Evolutionary conservation across 2,888 invertebrate genomes (phyloP), one percentile per base, ranked within the genome.

Genomic region (Agrochola lychnidis): DNA sequence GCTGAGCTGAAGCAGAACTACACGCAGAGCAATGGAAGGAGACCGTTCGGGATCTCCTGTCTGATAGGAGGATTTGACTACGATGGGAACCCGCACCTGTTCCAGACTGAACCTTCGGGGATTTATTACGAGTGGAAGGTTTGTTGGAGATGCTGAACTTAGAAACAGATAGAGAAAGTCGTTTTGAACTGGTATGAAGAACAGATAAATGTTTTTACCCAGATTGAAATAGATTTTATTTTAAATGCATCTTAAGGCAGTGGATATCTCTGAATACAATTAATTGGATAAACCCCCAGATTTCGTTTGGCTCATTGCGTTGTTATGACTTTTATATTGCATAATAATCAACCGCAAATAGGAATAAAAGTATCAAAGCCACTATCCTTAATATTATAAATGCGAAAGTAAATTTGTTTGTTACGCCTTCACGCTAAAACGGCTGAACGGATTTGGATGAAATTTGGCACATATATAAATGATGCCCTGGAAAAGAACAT

Each of bases 21-120:
- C 95, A 99, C 99, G 16, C 99, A 99, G 95, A 99, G 99, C 91
- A 99, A 99, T 92, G 99, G 99, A 19, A 97, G 99, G 76, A 97
- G 99, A 89, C 99, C 99, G 0, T 99, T 99, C 94, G 99, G 99
- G 75, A 98, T 99, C 89, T 99, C 99, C 4, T 99, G 99, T 90
- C 96, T 99, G 25, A 98, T 99, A 88, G 99, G 99, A 64, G 99
- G 99, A 0, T 99, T 99, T 92, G 99, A 99, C 95, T 98, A 97
- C 87, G 99, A 99, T 93, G 99, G 99, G 7, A 97, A 98, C 19
- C 98, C 99, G 6, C 99, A 99, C 95, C 96, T 99, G 68, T 99
- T 98, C 95, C 99, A 99, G 96, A 99, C 99, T 0, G 99, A 99
- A 94, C 99, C 99, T 0, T 99, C 99, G 42, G 99, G 99, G 69